Conservation (phyloP, 2,113 vertebrate species). For the Panurus biarmicus region DNA sequence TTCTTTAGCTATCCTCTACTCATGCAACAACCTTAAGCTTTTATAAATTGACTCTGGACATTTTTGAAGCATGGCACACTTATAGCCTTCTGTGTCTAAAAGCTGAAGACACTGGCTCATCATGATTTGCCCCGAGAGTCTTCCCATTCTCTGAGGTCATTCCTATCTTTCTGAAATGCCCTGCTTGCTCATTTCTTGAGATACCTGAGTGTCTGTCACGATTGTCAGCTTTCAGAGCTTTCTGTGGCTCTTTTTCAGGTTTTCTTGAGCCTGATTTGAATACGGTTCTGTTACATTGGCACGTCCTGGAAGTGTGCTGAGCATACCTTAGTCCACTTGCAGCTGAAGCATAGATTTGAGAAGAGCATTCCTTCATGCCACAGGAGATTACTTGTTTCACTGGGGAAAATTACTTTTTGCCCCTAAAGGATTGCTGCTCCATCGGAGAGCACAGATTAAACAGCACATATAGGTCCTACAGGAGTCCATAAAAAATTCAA, state of each 20-base stretch:
- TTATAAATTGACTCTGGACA: background rate
- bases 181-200: background rate
- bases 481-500: background rate
- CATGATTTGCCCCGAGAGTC: background rate
- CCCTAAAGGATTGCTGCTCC: background rate
- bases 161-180: background rate
- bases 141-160: background rate
- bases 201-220: background rate
- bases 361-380: background rate
- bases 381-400: background rate
- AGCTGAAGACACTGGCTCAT: background rate
- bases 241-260: background rate
- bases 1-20: background rate
- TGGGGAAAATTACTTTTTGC: background rate
- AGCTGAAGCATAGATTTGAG: background rate
- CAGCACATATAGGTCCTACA: background rate
- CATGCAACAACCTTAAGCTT: background rate
- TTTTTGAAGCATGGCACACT: background rate
- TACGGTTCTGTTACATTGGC: background rate
- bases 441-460: background rate
- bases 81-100: background rate
- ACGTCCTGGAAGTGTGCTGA: background rate
- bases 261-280: background rate
- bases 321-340: rapidly evolving
- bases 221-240: background rate